Evolutionary conservation across 1,140 invertebrate genomes (phyloP).

Genomic region (Dendrolimus punctatus): DNA sequence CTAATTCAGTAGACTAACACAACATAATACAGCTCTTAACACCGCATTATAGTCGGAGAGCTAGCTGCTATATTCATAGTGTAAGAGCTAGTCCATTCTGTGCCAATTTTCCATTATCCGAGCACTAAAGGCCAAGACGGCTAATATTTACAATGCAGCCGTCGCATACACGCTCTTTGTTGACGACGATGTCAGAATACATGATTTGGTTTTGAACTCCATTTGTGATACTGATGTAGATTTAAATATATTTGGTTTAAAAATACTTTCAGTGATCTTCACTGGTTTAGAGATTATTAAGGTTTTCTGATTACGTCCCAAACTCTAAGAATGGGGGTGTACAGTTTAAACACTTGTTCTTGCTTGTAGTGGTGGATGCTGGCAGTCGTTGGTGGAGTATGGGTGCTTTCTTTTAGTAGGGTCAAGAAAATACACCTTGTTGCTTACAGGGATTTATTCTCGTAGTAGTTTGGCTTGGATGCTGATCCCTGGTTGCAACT

Average conservation of each 20-base stretch:
- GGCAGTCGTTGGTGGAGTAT: no score
- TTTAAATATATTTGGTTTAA: constrained; percentile 1
- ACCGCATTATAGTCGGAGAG: not conserved
- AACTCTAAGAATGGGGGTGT: no score
- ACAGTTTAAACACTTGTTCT: no score
- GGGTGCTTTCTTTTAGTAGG: no score
- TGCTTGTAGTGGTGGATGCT: no score
- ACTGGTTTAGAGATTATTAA: no score
- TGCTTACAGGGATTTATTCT: no score
- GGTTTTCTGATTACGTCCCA: no score
- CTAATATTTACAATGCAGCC: constrained; percentile 55
- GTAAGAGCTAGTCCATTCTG: constrained; percentile 36
- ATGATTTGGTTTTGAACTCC: constrained; percentile 11
- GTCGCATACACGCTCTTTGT: constrained; percentile 40
- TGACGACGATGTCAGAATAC: constrained; percentile 24
- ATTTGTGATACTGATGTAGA: constrained; percentile 6
- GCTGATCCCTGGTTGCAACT: no score
- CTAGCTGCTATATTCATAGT: constrained; percentile 42
- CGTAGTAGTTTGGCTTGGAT: no score
- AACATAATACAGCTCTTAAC: constrained; percentile 9
- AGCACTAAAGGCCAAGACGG: constrained; percentile 37
- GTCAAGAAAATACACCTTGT: no score
- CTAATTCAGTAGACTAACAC: not conserved
- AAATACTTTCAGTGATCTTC: no score
- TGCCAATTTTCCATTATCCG: constrained; percentile 56